Evolutionary conservation across 2,797 vertebrate genomes (phyloP).

Genomic region (Ficedula albicollis): DNA sequence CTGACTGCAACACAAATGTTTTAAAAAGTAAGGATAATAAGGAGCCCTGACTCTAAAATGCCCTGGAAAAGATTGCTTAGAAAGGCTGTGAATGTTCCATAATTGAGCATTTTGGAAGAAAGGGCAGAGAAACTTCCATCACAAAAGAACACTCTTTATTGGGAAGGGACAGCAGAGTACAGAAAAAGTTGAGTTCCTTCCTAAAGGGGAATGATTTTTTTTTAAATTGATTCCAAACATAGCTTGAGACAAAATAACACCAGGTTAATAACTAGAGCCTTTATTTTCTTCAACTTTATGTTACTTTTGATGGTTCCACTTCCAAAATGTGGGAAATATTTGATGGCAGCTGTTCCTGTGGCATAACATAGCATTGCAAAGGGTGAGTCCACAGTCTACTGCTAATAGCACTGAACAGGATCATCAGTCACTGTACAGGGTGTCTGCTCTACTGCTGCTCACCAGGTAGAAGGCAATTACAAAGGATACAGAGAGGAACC

Average conservation of each 20-base stretch:
- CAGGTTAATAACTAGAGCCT: neutral
- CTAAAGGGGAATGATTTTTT: neutral
- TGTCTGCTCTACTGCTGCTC: neutral
- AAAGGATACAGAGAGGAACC: neutral
- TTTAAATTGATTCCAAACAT: neutral
- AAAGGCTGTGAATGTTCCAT: neutral
- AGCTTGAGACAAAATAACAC: neutral
- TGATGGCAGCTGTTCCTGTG: neutral
- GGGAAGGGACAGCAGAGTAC: neutral
- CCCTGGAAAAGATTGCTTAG: neutral
- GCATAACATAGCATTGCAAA: neutral
- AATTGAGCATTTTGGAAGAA: neutral
- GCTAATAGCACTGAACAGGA: neutral
- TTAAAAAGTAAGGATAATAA: neutral
- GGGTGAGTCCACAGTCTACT: neutral
- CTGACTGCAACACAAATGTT: neutral
- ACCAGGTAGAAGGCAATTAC: neutral
- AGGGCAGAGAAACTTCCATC: neutral
- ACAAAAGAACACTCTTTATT: neutral
- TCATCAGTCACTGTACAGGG: neutral
- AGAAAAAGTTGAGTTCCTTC: neutral
- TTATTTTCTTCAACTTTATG: neutral
- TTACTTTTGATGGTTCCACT: neutral
- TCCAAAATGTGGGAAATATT: neutral
- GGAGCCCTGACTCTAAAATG: neutral